A percentile compares a stretch with the other conserved stretches of the same genome.
phyloP scores from a whole-genome alignment of 1,140 invertebrate species.

The Saccostrea glomerata region DNA sequence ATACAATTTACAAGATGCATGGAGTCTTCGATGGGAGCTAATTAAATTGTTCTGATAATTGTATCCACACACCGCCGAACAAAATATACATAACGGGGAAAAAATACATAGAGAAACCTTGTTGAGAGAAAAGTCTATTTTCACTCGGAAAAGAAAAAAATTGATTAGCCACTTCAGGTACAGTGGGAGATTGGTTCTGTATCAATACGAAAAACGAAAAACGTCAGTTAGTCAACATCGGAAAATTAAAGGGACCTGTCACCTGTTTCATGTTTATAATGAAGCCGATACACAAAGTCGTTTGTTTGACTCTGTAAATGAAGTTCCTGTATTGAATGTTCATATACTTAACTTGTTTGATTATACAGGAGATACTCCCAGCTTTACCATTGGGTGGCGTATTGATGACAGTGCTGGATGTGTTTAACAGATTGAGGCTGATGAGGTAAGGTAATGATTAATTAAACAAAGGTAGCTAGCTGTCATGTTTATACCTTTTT shows the following conservation, averaged over 20 bases:
- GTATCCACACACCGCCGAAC: background rate
- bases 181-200: slow-evolving; percentile 18
- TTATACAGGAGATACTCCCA: background rate
- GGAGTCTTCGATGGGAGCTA: background rate
- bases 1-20: slow-evolving; percentile 9
- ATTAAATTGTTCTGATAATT: slow-evolving; percentile 21
- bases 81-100: background rate
- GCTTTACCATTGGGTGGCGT: background rate
- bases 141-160: background rate
- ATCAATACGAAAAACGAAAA: slow-evolving; percentile 32
- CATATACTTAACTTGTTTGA: slow-evolving; percentile 9
- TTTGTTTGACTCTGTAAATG: slow-evolving; percentile 26
- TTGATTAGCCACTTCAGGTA: slow-evolving; percentile 28
- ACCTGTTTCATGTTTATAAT: slow-evolving; percentile 22
- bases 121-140: background rate
- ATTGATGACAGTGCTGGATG: background rate
- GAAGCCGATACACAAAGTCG: slow-evolving; percentile 23
- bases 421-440: background rate
- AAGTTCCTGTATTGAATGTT: slow-evolving; percentile 22
- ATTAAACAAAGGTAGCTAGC: too few relatives aligned
- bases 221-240: background rate
- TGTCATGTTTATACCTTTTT: too few relatives aligned
- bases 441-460: slow-evolving; percentile 11
- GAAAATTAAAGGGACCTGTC: slow-evolving; percentile 19
- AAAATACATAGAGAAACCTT: slow-evolving; percentile 1